Conservation (phyloP, 2,888 invertebrate genomes). For the Cryptophagus acutangulus region DNA sequence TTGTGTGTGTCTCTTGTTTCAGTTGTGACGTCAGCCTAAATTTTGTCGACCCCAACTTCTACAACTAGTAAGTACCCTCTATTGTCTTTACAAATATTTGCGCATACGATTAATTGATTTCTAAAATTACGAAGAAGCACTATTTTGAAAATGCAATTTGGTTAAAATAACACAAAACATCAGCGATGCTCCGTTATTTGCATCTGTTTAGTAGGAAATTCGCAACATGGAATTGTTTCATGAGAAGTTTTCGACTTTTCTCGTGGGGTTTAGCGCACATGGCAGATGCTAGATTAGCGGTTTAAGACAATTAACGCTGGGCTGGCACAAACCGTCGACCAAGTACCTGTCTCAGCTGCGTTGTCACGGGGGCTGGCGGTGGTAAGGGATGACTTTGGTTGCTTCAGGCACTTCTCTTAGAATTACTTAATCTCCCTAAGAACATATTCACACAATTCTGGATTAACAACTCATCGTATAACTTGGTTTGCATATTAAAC, state of each 20-base stretch:
- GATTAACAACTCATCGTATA: constrained; percentile 30
- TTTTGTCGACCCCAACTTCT: constrained; percentile 28
- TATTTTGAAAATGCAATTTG: neutral
- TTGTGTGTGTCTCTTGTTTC: constrained; percentile 36
- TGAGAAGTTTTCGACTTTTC: constrained; percentile 25
- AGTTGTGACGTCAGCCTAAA: constrained; percentile 37
- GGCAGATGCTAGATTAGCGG: constrained; percentile 40
- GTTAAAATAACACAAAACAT: neutral
- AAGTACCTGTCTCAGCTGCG: constrained; percentile 15
- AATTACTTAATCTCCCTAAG: constrained; percentile 29
- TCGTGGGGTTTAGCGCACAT: constrained; percentile 26
- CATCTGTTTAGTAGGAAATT: neutral
- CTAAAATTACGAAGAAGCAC: no score
- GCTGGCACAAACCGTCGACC: constrained; percentile 13
- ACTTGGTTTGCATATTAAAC: constrained; percentile 27
- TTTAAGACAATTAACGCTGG: constrained; percentile 40
- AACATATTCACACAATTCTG: constrained; percentile 30
- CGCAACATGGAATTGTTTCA: neutral
- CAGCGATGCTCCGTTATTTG: neutral
- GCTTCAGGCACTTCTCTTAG: constrained; percentile 11
- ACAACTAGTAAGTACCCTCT: constrained; percentile 34
- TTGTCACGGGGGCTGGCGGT: constrained; percentile 6
- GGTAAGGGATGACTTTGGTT: constrained; percentile 10
- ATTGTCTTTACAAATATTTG: neutral
- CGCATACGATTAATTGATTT: neutral